Percentiles rank a stretch among this genome's conserved stretches.
These are phyloP conservation scores for Hormaphis cornu DNA, from an alignment of 1,140 invertebrate genomes.

Conservation along the genomic window DNA sequence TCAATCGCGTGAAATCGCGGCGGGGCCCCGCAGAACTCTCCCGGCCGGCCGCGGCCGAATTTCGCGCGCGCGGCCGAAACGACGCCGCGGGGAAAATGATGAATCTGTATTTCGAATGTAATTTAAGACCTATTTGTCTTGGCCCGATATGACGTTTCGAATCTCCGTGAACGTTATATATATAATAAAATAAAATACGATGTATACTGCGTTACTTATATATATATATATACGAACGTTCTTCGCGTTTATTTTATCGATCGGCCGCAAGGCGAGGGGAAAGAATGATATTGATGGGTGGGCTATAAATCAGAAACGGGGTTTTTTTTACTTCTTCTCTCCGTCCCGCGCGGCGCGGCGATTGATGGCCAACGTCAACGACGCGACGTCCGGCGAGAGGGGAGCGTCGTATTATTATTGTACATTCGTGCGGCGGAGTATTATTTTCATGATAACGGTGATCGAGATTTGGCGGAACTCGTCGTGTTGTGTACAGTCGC, in stretches of 20 bases:
- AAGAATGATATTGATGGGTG: constrained; percentile 14
- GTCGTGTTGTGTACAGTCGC: too few relatives aligned
- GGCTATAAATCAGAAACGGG: constrained; percentile 26
- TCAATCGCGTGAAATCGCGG: too few relatives aligned
- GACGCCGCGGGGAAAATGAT: neutral
- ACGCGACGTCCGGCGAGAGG: neutral
- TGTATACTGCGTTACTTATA: too few relatives aligned
- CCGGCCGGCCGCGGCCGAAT: neutral
- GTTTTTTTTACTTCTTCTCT: neutral
- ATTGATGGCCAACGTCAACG: constrained; percentile 1
- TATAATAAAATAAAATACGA: too few relatives aligned
- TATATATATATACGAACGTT: neutral
- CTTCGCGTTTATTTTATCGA: constrained; percentile 4
- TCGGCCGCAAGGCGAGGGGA: neutral
- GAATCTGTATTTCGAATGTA: constrained; percentile 4
- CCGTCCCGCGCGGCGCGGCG: neutral
- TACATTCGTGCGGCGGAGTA: too few relatives aligned
- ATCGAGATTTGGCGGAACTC: too few relatives aligned
- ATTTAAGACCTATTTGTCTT: constrained; percentile 25
- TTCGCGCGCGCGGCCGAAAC: neutral
- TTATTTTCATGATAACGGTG: too few relatives aligned
- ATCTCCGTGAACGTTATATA: neutral
- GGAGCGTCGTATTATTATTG: too few relatives aligned
- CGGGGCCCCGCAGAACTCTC: too few relatives aligned
- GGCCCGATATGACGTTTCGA: constrained; percentile 20